A percentile compares a stretch with the other conserved stretches of the same genome.
These are phyloP conservation scores for Orthosia gothica DNA, from an alignment of 2,888 invertebrate species.

Conservation along the genomic window DNA sequence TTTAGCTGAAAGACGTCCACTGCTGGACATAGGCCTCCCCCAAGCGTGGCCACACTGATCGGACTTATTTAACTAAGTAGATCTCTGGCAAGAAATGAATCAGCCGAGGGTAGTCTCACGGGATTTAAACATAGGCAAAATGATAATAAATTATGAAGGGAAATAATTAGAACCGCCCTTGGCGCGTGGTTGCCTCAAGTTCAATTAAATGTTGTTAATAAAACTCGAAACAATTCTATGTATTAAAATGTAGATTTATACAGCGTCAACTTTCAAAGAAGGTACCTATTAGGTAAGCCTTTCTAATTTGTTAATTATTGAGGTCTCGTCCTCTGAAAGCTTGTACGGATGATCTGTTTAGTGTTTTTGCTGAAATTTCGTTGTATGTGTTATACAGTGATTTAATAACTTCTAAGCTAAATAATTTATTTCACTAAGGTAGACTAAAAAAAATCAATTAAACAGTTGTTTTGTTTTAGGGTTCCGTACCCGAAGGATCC, in stretches of 20 bases:
- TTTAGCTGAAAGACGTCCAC: no score
- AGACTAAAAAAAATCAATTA: no score
- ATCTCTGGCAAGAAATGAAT: no score
- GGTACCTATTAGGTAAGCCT: background rate
- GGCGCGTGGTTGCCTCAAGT: slow-evolving; percentile 5
- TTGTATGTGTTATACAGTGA: background rate
- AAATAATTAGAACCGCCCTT: slow-evolving; percentile 38
- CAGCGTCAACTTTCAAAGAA: background rate
- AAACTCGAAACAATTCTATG: no score
- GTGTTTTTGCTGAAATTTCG: background rate
- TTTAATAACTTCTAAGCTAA: background rate
- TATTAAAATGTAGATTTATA: slow-evolving; percentile 4
- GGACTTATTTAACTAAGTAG: no score
- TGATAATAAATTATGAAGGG: slow-evolving; percentile 23
- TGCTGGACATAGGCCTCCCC: no score
- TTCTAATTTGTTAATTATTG: background rate
- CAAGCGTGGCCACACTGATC: no score
- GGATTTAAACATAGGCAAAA: slow-evolving; percentile 24
- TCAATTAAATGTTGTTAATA: slow-evolving; percentile 9
- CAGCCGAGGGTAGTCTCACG: background rate
- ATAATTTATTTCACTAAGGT: no score
- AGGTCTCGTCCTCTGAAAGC: background rate
- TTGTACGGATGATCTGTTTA: background rate
- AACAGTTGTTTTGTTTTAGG: no score
- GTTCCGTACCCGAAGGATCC: no score